Conservation (phyloP, 2,797 vertebrate genomes). For the Acropternis orthonyx region DNA sequence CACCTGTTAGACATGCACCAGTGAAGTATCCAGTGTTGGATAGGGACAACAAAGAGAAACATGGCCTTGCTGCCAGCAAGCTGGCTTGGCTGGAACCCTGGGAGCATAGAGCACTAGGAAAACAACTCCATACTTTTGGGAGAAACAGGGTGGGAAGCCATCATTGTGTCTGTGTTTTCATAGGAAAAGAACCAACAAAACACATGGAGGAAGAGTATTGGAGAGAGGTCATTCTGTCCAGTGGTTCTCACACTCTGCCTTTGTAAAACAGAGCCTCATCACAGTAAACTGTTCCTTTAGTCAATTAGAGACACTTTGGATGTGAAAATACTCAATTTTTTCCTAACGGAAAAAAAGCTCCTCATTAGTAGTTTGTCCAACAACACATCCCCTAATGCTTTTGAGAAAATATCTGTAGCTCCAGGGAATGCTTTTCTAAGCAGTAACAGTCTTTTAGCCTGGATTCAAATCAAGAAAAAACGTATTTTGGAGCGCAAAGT, state of each 20-base stretch:
- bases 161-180: not conserved
- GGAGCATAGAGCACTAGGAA: not conserved
- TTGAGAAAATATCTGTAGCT: not conserved
- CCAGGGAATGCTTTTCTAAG: not conserved
- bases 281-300: not conserved
- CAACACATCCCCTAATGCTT: not conserved
- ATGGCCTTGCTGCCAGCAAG: not conserved
- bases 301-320: not conserved
- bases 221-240: conserved; percentile 12
- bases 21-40: not conserved
- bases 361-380: not conserved
- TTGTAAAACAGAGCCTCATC: not conserved
- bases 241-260: conserved; percentile 1
- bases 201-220: not conserved
- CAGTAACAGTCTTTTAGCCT: not conserved
- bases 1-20: fast-evolving
- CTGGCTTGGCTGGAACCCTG: not conserved
- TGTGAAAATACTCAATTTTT: not conserved
- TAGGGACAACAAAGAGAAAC: not conserved
- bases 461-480: conserved; percentile 34
- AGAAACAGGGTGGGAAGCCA: not conserved
- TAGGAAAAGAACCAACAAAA: not conserved
- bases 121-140: not conserved
- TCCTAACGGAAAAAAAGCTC: not conserved
- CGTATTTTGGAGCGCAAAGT: not conserved